phyloP scores from a whole-genome alignment of 2,888 invertebrate genomes.

The Camptogramma bilineatum region DNA sequence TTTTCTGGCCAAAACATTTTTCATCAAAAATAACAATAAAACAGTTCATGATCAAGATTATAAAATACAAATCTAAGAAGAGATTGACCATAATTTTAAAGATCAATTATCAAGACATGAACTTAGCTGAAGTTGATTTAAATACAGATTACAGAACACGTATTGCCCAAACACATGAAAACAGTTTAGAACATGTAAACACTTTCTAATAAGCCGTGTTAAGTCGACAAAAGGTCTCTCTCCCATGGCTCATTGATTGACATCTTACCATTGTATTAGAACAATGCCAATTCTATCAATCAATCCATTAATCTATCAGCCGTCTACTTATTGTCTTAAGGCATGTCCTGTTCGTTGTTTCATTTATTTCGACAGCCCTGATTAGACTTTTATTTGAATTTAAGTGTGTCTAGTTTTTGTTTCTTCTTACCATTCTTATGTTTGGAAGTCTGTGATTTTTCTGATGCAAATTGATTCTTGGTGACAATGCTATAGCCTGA shows the following conservation, averaged over 20 bases:
- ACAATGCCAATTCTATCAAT: constrained; percentile 56
- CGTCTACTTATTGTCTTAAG: constrained; percentile 45
- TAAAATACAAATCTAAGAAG: neutral
- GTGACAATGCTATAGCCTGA: too few relatives aligned
- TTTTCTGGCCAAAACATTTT: too few relatives aligned
- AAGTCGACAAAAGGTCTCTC: constrained; percentile 45
- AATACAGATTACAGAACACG: neutral
- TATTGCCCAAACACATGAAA: constrained; percentile 6
- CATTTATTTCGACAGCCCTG: constrained; percentile 43
- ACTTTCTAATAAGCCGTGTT: constrained; percentile 44
- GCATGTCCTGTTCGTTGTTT: constrained; percentile 40
- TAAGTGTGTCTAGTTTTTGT: neutral
- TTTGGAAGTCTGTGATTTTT: too few relatives aligned
- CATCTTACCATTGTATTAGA: constrained; percentile 47
- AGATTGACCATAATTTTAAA: neutral
- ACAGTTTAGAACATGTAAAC: constrained; percentile 30
- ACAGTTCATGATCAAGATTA: neutral
- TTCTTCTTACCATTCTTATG: too few relatives aligned
- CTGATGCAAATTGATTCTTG: too few relatives aligned
- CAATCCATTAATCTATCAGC: constrained; percentile 54
- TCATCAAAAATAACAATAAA: too few relatives aligned
- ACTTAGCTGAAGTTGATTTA: neutral
- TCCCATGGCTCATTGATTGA: constrained; percentile 49
- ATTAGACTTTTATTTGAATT: constrained; percentile 10
- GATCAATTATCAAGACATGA: neutral